phyloP scores from a whole-genome alignment of 2,113 vertebrate genomes.

The Mesocricetus auratus region DNA sequence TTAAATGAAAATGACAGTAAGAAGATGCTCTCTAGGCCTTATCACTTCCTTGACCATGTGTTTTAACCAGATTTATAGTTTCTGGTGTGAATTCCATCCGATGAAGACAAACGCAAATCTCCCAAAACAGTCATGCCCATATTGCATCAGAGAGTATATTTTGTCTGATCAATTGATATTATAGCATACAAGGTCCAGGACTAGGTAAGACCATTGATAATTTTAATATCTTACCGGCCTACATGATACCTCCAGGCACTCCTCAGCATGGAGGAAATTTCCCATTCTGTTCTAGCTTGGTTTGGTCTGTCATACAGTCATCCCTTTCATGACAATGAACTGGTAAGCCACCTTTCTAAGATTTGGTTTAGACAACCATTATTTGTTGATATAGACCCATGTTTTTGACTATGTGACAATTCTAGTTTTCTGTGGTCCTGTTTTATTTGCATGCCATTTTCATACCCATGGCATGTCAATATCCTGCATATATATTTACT shows the following conservation, averaged over 20 bases:
- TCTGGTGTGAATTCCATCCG: background rate
- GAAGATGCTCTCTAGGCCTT: background rate
- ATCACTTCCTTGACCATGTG: background rate
- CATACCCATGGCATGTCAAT: background rate
- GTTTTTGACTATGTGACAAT: background rate
- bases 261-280: background rate
- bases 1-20: background rate
- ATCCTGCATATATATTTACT: accelerated
- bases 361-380: background rate
- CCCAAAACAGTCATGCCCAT: background rate
- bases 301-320: background rate
- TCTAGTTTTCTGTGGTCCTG: background rate
- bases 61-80: background rate
- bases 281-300: background rate
- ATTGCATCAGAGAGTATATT: background rate
- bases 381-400: background rate
- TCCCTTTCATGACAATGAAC: background rate
- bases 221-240: too few species aligned
- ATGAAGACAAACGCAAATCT: background rate
- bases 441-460: background rate
- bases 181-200: background rate
- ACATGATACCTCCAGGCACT: background rate
- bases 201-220: background rate
- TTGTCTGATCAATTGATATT: background rate
- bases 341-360: background rate